Evolutionary conservation across 2,113 vertebrate species (phyloP), one percentile per base, ranked within the genome.

Genomic region (Benitochromis conjunctus): DNA sequence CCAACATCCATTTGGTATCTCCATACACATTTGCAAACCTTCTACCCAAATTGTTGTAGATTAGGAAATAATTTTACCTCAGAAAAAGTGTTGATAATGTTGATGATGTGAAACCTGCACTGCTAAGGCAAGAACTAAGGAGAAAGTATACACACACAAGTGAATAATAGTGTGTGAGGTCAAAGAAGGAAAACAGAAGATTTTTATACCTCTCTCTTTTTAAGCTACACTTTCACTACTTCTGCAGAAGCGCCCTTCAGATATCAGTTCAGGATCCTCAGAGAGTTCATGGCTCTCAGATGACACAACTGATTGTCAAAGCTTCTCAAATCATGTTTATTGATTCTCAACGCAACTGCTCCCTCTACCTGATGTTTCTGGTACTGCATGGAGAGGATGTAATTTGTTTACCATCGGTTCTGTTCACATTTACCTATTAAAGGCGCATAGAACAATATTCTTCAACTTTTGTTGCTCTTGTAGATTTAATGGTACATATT

Each of bases 301-400:
- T 34, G 9, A 10, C 5, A 60, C 29, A 34, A 38, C 11, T 11
- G 34, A 38, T n/a, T 64, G 18, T 64, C 3, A 66, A 66, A n/a
- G 5, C 31, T 64, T 5, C 29, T 36, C 43, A 64, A 14, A 19
- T 51, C 31, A 7, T 8, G 41, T 18, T 79, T 9, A 9, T 9
- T 4, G 6, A 14, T 57, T 57, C 21, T 43, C 12, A 6, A 62
- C 38, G 34, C 29, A 41, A 60, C 2, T 1, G 5, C 5, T 56
- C 87, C 85, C 78, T 46, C 92, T 91, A 66, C 36, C 89, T n/a
- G 34, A 64, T 64, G 34, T 7, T n/a, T 60, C 57, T 60, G 62
- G 19, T 66, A 66, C 64, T 69, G 38, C n/a, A 46, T 14, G 2
- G 26, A 3, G 11, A 66, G 7, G 18, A 34, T 64, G 1, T 5